A percentile compares a stretch with the other conserved stretches of the same genome.
Conservation (phyloP, 2,797 vertebrate genomes). For the Caiman crocodilus region DNA sequence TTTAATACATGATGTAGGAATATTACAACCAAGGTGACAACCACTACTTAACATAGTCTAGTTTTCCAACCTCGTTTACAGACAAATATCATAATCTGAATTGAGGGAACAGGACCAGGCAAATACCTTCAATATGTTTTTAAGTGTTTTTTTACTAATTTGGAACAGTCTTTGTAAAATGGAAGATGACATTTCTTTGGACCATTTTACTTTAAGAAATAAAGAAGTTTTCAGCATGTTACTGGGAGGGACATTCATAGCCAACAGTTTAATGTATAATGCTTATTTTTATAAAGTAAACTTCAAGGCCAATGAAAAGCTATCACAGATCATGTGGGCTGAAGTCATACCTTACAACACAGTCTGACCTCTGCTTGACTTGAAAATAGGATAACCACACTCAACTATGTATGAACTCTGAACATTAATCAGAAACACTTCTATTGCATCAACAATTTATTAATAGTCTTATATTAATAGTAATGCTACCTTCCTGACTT, state of each 20-base stretch:
- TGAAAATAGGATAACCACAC: conserved; percentile 77
- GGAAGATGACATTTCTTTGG: not conserved
- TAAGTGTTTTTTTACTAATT: not conserved
- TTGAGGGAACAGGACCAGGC: not conserved
- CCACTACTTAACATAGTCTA: not conserved
- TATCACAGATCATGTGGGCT: conserved; percentile 40
- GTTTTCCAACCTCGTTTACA: not conserved
- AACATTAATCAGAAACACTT: conserved; percentile 75
- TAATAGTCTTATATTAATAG: conserved; percentile 75
- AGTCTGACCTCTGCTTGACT: conserved; percentile 65
- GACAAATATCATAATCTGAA: not conserved
- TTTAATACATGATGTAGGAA: not conserved
- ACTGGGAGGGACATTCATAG: not conserved
- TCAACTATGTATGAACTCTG: conserved; percentile 75
- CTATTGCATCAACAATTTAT: conserved; percentile 77
- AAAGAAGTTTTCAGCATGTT: not conserved
- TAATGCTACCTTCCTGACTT: conserved; percentile 63
- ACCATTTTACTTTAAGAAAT: not conserved
- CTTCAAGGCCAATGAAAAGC: too few relatives aligned
- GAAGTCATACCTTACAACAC: conserved; percentile 62
- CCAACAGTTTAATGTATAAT: not conserved
- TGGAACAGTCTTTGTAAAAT: not conserved
- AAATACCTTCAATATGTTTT: not conserved
- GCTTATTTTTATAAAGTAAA: not conserved
- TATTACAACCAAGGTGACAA: not conserved